Conservation (phyloP, 2,888 invertebrate genomes). For the Cryptus viduatorius region DNA sequence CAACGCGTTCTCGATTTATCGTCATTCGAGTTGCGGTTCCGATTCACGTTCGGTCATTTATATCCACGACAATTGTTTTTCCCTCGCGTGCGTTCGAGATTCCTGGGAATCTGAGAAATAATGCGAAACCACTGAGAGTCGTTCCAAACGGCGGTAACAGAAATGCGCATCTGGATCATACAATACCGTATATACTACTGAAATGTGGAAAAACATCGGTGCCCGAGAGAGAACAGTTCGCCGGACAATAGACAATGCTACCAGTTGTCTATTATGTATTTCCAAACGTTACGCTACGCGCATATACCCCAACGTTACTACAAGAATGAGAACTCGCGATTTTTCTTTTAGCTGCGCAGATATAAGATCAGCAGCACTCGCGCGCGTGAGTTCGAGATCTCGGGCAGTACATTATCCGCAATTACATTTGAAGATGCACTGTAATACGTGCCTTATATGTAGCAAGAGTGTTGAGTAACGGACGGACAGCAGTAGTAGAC, state of each 20-base stretch:
- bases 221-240: slow-evolving; percentile 4
- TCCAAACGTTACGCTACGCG: neutral
- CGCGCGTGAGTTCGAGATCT: neutral
- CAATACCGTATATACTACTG: neutral
- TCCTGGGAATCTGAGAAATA: slow-evolving; percentile 40
- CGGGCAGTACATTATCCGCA: slow-evolving; percentile 2
- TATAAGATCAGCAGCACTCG: neutral
- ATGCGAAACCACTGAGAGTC: neutral
- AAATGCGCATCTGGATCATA: slow-evolving; percentile 46
- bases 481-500: neutral
- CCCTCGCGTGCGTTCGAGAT: slow-evolving; percentile 29
- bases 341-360: neutral
- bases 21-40: slow-evolving; percentile 25
- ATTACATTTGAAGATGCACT: slow-evolving; percentile 14
- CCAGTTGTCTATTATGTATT: slow-evolving; percentile 37
- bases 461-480: slow-evolving; percentile 39
- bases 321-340: neutral
- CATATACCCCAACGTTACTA: neutral
- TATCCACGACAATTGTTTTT: slow-evolving; percentile 42
- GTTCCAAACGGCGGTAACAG: neutral
- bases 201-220: neutral
- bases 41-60: slow-evolving; percentile 8
- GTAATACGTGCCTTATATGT: slow-evolving; percentile 1
- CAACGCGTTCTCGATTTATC: slow-evolving; percentile 47
- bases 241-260: slow-evolving; percentile 58